Conservation (phyloP, 2,113 vertebrate genomes). For the Pomatorhinus ruficollis region DNA sequence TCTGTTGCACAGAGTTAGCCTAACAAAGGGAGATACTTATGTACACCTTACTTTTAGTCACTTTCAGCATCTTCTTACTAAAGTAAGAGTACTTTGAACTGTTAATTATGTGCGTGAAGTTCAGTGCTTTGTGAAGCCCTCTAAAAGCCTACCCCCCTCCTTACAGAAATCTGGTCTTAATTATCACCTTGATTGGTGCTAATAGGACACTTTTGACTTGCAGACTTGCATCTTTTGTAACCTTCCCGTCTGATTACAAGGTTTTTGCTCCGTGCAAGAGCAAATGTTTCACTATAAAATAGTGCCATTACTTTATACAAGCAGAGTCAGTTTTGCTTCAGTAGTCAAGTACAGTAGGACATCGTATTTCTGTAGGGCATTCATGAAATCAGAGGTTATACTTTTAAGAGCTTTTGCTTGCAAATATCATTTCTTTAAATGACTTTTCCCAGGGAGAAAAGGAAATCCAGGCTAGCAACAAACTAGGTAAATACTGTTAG, state of each 20-base stretch:
- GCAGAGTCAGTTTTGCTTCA: constrained; percentile 42
- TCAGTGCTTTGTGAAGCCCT: not conserved
- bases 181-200: constrained; percentile 39
- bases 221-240: constrained; percentile 27
- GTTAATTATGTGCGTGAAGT: not conserved
- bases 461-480: constrained; percentile 41
- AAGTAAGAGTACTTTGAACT: not conserved
- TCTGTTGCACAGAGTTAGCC: not conserved
- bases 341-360: not conserved
- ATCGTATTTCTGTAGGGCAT: constrained; percentile 40
- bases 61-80: not conserved
- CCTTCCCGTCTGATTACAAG: constrained; percentile 44
- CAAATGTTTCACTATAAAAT: not conserved
- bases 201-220: not conserved
- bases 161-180: not conserved
- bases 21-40: not conserved
- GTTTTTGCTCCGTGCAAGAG: not conserved
- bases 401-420: constrained; percentile 48
- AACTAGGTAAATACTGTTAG: constrained; percentile 68
- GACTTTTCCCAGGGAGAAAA: constrained; percentile 79
- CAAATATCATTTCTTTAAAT: constrained; percentile 60
- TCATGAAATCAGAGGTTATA: constrained; percentile 16
- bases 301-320: not conserved
- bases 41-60: not conserved
- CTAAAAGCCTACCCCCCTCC: not conserved